phyloP scores from a whole-genome alignment of 2,797 vertebrate genomes.

The Chelonia mydas region DNA sequence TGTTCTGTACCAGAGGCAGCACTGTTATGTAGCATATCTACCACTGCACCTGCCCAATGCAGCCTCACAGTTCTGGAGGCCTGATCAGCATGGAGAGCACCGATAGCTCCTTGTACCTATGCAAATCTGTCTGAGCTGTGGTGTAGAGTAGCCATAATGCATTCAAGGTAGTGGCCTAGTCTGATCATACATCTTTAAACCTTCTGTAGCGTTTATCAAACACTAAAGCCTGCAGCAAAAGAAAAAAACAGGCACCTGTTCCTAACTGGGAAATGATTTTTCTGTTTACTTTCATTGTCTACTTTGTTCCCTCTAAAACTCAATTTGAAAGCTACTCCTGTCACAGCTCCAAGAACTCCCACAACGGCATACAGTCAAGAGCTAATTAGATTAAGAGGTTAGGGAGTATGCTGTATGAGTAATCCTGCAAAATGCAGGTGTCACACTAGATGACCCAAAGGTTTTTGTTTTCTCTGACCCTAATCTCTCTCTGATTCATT shows the following conservation, averaged over 20 bases:
- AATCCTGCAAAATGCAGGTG: slow-evolving; percentile 22
- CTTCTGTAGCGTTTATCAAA: neutral
- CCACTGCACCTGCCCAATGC: neutral
- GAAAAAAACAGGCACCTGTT: neutral
- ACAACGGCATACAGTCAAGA: neutral
- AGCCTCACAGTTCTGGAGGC: neutral
- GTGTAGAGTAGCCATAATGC: neutral
- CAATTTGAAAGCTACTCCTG: neutral
- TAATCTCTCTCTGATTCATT: neutral
- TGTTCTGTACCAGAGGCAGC: neutral
- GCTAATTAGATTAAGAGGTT: slow-evolving; percentile 1
- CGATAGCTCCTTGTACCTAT: neutral
- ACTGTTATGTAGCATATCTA: neutral
- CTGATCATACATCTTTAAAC: neutral
- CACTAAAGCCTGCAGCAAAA: neutral
- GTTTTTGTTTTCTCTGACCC: neutral
- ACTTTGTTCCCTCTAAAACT: neutral
- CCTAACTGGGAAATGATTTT: neutral
- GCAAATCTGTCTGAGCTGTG: neutral
- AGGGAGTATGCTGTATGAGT: neutral
- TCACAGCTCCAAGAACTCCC: neutral
- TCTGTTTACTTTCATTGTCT: neutral
- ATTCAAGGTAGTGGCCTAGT: neutral
- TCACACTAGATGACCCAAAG: neutral
- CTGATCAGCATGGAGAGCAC: neutral